Base-by-base conservation (phyloP, 2,797 vertebrate genomes). In the Chaunax sp. region DNA sequence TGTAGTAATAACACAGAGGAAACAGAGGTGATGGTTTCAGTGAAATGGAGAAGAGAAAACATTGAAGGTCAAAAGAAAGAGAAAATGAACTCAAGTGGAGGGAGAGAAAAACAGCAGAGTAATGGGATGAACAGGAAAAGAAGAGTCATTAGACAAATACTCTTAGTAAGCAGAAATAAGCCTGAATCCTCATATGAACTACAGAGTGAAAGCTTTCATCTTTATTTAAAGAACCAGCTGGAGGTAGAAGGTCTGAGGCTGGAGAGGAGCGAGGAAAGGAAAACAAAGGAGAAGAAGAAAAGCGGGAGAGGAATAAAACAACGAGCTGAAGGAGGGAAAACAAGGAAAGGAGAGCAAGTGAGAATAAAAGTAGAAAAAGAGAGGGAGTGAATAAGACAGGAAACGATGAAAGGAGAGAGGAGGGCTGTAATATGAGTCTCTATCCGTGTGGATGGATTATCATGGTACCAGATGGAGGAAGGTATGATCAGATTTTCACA, bases 161-260 rank as follows among this genome's bases (percentile, higher is more conserved):
- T 65, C 69, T 44, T 23, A 55, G 38, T 43, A 12, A 73, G 55
- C 1, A 12, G 65, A 41, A 72, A 69, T 23, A 64, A 55, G 11
- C 19, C 9, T 3, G 5, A 75, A 61, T 37, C 16, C 38, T 50
- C 51, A 20, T 0, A n/a, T 44, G 25, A 80, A 41, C 18, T 0
- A 61, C 62, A 19, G 49, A 57, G 61, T 54, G 64, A 64, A 64
- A 64, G 51, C 0, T 5, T 14, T 2, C 16, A 65, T 40, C 41
- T 64, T 47, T 19, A 49, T 35, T 11, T 38, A 63, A 38, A 38
- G 64, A 65, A 26, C 49, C 77, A 82, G 77, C 54, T 23, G 83
- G 65, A 73, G 65, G 52, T 3, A 12, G 22, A 47, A 22, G 10
- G 41, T 55, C 64, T 53, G 46, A 19, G 46, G 68, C 19, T 5